These are phyloP conservation scores for Diplazon laetatorius DNA, from an alignment of 2,888 invertebrate species.

Conservation along the genomic window DNA sequence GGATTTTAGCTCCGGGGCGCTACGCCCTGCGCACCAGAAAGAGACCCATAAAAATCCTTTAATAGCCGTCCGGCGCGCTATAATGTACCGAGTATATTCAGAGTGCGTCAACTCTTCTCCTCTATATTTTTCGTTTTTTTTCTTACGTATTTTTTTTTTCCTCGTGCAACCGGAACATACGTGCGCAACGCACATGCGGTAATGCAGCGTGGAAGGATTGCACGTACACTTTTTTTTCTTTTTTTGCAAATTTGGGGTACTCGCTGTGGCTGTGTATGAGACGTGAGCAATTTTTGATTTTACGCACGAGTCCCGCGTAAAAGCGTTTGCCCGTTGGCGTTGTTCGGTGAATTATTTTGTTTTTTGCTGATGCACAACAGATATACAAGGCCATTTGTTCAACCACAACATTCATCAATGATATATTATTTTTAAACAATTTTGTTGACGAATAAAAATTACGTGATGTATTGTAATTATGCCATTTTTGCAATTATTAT, in stretches of 20 bases:
- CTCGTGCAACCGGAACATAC: not conserved
- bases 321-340: not conserved
- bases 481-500: too few species aligned
- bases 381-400: too few species aligned
- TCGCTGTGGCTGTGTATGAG: not conserved
- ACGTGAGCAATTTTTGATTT: constrained; percentile 64
- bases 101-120: constrained; percentile 60
- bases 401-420: too few species aligned
- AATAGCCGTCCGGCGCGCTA: constrained; percentile 56
- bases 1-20: constrained; percentile 47
- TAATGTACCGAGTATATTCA: constrained; percentile 60
- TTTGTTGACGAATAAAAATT: too few species aligned
- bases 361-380: too few species aligned
- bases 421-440: too few species aligned
- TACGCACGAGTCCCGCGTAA: constrained; percentile 54
- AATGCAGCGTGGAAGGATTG: constrained; percentile 23
- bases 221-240: too few species aligned
- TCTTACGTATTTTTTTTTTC: constrained; percentile 33
- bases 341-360: not conserved
- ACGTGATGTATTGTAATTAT: too few species aligned
- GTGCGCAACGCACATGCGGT: not conserved
- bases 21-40: constrained; percentile 33
- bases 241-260: constrained; percentile 54
- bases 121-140: too few species aligned
- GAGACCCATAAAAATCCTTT: constrained; percentile 58